Evolutionary conservation across 2,113 vertebrate species (phyloP), one percentile per base, ranked within the genome.

Genomic region (Hypomesus transpacificus): DNA sequence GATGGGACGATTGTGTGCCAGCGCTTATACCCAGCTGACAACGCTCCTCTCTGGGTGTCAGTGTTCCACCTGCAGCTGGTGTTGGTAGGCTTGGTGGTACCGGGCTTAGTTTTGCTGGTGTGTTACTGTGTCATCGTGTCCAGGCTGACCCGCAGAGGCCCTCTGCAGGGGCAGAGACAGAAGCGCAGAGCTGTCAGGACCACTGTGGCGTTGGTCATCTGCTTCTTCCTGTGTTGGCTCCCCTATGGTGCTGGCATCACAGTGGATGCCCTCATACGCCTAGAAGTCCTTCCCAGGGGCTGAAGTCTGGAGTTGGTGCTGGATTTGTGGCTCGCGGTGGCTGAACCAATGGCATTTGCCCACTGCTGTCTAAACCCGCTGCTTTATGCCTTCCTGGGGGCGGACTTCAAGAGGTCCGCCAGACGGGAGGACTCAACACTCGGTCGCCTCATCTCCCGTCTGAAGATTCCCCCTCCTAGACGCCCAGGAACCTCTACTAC

Each of bases 351-450:
- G 63, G 97, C 97, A 0, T 99, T 94, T 69, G 95, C 97, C 76
- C 97, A 99, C 89, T 99, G 97, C 84, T 98, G 96, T 87, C 91
- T 99, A 78, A 99, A 99, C 85, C 97, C 97, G 1, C 95, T 99
- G 75, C 92, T 99, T 0, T 99, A 98, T 1, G 97, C 97, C 53
- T 99, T 99, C 87, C 92, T 98, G 26, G 97, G 97, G 2, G 96
- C 95, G 14, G 97, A 96, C 62, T 99, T 99, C 91, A 99, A 98
- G 90, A 97, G 90, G 8, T 97, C 96, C 0, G 96, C 97, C 68
- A 95, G 96, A 76, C 94, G 94, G 21, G 95, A 96, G 34, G 24
- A 2, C 24, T 88, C 98, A 51, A 94, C 93, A 1, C 62, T 94
- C 89, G 97, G 95, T 84, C 92, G 96, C 24, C 1, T 24, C 73